Conservation (phyloP, 30 jellyfish, hydroid and myxozoan species). For the Aurelia aurita region DNA sequence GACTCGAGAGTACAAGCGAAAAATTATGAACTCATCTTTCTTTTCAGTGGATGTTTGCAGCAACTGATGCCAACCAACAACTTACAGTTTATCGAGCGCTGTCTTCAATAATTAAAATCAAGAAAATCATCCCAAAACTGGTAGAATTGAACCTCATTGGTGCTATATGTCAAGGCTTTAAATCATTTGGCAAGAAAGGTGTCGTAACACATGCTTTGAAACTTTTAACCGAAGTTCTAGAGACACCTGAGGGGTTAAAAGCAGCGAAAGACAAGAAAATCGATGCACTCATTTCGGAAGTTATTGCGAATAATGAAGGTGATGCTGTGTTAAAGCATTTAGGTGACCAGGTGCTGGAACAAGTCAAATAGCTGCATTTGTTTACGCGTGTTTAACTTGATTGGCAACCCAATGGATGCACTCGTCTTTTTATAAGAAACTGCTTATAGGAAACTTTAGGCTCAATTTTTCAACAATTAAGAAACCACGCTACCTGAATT, state of each 20-base stretch:
- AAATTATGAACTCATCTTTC: not conserved
- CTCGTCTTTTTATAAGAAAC: no score
- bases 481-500: no score
- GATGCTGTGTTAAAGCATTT: slow-evolving; percentile 72
- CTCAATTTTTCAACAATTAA: no score
- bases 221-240: slow-evolving; percentile 41
- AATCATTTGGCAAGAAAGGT: slow-evolving; percentile 31
- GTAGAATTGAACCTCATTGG: slow-evolving; percentile 45
- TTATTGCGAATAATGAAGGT: slow-evolving; percentile 19
- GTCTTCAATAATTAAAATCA: slow-evolving; percentile 48
- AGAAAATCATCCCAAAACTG: slow-evolving; percentile 42
- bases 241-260: slow-evolving; percentile 60
- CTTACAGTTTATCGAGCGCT: slow-evolving; percentile 61
- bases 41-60: slow-evolving; percentile 79
- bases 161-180: slow-evolving; percentile 60
- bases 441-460: no score
- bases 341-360: slow-evolving; percentile 37
- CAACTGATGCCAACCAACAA: slow-evolving; percentile 70
- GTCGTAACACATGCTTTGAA: slow-evolving; percentile 65
- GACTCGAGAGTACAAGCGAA: no score
- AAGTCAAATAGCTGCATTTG: not conserved
- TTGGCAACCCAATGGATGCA: no score
- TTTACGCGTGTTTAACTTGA: no score
- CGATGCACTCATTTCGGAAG: slow-evolving; percentile 20
- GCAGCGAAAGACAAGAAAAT: slow-evolving; percentile 46